phyloP scores from a whole-genome alignment of 1,140 invertebrate genomes.

The Hirudo medicinalis region DNA sequence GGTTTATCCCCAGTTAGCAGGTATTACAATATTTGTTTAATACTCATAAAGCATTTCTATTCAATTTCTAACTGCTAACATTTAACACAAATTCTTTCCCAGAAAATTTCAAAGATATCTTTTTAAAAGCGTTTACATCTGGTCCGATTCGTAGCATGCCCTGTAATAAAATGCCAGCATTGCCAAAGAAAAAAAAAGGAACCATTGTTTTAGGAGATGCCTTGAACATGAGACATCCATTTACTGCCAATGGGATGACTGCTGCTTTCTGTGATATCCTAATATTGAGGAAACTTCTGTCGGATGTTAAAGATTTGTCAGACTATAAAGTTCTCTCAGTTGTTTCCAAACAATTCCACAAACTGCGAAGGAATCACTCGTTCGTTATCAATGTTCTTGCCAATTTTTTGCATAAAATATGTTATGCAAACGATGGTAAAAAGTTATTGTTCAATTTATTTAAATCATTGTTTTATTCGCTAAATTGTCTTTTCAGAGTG shows the following conservation, averaged over 20 bases:
- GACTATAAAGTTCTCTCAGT: constrained; percentile 26
- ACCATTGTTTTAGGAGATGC: constrained; percentile 32
- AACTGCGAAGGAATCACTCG: constrained; percentile 30
- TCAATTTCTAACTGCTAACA: background rate
- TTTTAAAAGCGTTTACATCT: constrained; percentile 27
- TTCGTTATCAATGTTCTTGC: constrained; percentile 34
- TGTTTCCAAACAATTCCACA: constrained; percentile 25
- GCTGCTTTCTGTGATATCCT: constrained; percentile 31
- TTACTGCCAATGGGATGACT: constrained; percentile 35
- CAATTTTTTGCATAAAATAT: constrained; percentile 31
- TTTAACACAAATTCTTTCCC: constrained; percentile 14
- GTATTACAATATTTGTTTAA: constrained; percentile 19
- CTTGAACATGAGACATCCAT: constrained; percentile 34
- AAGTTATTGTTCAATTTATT: constrained; percentile 26
- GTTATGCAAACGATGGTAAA: constrained; percentile 27
- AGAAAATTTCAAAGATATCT: constrained; percentile 30
- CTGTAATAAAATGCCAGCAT: constrained; percentile 31
- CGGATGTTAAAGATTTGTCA: constrained; percentile 25
- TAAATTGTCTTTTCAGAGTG: too few species aligned
- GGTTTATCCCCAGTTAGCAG: constrained; percentile 30
- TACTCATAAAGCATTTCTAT: background rate
- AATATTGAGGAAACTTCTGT: constrained; percentile 29
- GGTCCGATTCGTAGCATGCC: constrained; percentile 31
- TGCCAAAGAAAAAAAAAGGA: constrained; percentile 27
- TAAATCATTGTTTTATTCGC: constrained; percentile 11